phyloP scores from a whole-genome alignment of 2,797 vertebrate species.

The Oreochromis grahami region DNA sequence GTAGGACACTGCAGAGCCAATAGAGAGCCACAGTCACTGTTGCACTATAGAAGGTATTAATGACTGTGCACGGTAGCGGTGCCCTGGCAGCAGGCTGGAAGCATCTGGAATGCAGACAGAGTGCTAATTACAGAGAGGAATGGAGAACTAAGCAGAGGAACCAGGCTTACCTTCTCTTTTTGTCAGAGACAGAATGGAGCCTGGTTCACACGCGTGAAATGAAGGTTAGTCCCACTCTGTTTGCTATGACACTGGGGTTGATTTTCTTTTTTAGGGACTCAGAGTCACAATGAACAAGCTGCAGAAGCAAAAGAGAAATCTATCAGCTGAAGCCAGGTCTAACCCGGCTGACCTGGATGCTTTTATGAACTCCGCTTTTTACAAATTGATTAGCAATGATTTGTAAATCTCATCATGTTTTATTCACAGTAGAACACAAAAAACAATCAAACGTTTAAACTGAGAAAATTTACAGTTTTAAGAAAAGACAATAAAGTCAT shows the following conservation, averaged over 20 bases:
- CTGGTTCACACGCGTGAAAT: slow-evolving; percentile 16
- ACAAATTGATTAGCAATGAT: rapidly evolving
- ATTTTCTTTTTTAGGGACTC: background rate
- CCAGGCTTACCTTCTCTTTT: background rate
- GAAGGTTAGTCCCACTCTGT: slow-evolving; percentile 2
- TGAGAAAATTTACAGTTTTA: background rate
- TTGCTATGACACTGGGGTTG: background rate
- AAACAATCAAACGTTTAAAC: background rate
- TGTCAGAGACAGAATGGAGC: background rate
- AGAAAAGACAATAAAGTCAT: background rate
- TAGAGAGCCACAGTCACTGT: background rate
- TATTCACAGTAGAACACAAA: background rate
- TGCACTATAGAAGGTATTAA: slow-evolving; percentile 11
- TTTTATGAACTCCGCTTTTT: background rate
- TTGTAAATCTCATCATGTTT: background rate
- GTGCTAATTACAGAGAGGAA: background rate
- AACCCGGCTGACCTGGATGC: background rate
- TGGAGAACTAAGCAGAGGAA: background rate
- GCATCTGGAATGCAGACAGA: slow-evolving; percentile 7
- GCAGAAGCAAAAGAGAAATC: background rate
- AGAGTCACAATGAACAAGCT: background rate
- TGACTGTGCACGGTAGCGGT: background rate
- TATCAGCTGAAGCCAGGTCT: background rate
- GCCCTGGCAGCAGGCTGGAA: slow-evolving; percentile 6
- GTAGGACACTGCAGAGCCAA: slow-evolving; percentile 8